Conservation (phyloP, 2,797 vertebrate genomes). For the Lacerta agilis region DNA sequence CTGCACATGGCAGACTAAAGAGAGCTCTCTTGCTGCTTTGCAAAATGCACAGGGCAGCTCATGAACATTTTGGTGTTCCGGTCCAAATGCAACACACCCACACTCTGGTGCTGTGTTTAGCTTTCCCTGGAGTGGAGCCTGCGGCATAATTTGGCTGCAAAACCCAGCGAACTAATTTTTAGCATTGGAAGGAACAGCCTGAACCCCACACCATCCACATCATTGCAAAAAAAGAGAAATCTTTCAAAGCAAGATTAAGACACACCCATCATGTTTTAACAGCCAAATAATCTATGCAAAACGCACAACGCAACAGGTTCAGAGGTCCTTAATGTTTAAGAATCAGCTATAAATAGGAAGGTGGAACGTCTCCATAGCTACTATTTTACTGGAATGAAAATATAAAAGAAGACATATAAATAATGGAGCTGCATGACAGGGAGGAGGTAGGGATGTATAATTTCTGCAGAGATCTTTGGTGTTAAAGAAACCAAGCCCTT, state of each 20-base stretch:
- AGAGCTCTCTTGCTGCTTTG: neutral
- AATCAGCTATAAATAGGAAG: conserved; percentile 40
- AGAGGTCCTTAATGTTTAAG: conserved; percentile 40
- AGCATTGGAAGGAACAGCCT: neutral
- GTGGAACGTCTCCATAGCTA: conserved; percentile 73
- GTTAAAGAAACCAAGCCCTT: neutral
- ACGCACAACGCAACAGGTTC: neutral
- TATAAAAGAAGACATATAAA: conserved; percentile 32
- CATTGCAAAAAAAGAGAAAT: rapidly evolving
- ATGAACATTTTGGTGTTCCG: neutral
- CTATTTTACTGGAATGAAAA: conserved; percentile 56
- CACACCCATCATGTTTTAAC: conserved; percentile 33
- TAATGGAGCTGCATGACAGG: neutral
- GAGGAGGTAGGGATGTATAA: neutral
- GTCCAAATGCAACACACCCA: too few relatives aligned
- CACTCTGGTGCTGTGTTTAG: too few relatives aligned
- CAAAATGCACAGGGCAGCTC: neutral
- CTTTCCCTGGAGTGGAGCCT: too few relatives aligned
- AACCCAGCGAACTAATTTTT: neutral
- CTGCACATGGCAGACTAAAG: neutral
- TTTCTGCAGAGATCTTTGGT: conserved; percentile 10
- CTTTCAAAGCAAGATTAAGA: neutral
- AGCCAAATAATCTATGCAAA: conserved; percentile 44
- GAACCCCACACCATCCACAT: neutral
- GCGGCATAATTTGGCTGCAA: too few relatives aligned